Evolutionary conservation across 2,113 vertebrate species (phyloP).

Genomic region (Conger conger): DNA sequence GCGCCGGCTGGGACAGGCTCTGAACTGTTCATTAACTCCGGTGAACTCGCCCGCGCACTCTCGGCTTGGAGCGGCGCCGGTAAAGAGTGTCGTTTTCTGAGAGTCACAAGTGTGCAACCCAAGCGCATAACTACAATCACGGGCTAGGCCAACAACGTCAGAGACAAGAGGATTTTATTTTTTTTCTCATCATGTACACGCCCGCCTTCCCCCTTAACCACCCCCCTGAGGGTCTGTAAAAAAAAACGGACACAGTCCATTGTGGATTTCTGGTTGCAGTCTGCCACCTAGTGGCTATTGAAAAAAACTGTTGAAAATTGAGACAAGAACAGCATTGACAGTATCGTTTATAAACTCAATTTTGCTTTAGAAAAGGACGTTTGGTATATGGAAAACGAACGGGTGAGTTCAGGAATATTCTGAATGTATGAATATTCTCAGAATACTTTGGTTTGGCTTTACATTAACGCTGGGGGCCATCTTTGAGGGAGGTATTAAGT

Average conservation of each 20-base stretch:
- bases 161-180: background rate
- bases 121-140: background rate
- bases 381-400: too few species aligned
- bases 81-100: background rate
- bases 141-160: background rate
- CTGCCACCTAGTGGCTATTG: constrained; percentile 31
- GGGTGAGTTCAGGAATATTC: too few species aligned
- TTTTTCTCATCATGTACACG: background rate
- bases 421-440: too few species aligned
- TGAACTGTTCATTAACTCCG: constrained; percentile 29
- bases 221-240: background rate
- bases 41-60: constrained; percentile 9
- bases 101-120: background rate
- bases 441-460: too few species aligned
- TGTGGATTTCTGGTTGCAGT: background rate
- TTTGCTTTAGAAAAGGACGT: too few species aligned
- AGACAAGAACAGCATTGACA: background rate
- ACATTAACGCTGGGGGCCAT: too few species aligned
- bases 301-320: background rate
- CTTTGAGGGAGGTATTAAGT: too few species aligned
- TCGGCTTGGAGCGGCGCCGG: background rate
- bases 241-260: background rate
- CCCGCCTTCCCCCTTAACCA: too few species aligned
- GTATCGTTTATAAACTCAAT: background rate
- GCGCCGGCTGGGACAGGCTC: constrained; percentile 31